phyloP scores from a whole-genome alignment of 1,140 invertebrate genomes.

The Saxidomus purpurata region DNA sequence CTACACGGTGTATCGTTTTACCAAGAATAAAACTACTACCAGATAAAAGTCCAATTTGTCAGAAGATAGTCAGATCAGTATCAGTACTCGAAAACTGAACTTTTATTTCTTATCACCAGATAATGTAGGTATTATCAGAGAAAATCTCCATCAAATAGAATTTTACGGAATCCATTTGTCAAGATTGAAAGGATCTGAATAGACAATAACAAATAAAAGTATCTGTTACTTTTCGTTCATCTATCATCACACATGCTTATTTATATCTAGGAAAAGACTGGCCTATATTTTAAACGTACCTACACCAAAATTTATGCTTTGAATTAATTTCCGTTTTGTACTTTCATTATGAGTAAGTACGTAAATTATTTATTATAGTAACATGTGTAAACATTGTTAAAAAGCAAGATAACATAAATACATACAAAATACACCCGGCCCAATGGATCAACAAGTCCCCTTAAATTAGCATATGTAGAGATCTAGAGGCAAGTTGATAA shows the following conservation, averaged over 20 bases:
- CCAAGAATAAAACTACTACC: slow-evolving; percentile 44
- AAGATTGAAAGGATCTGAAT: slow-evolving; percentile 31
- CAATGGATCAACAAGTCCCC: no score
- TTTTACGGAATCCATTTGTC: slow-evolving; percentile 46
- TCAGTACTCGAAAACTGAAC: slow-evolving; percentile 38
- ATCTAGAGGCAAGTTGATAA: no score
- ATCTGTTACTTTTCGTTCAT: slow-evolving; percentile 49
- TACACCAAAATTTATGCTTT: no score
- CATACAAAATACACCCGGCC: no score
- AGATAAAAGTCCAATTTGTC: slow-evolving; percentile 67
- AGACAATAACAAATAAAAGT: slow-evolving; percentile 57
- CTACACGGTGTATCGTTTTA: slow-evolving; percentile 64
- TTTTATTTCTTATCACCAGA: slow-evolving; percentile 27
- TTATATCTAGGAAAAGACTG: no score
- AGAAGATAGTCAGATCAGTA: slow-evolving; percentile 37
- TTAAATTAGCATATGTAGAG: no score
- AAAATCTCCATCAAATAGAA: not conserved
- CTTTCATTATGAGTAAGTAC: no score
- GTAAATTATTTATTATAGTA: no score
- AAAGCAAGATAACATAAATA: no score
- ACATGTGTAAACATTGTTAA: no score
- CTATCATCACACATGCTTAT: slow-evolving; percentile 6
- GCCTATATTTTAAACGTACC: no score
- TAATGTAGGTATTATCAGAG: slow-evolving; percentile 13
- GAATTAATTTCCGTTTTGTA: no score